These are phyloP conservation scores for Calonectris borealis DNA, from an alignment of 2,113 vertebrate species.

Conservation along the genomic window DNA sequence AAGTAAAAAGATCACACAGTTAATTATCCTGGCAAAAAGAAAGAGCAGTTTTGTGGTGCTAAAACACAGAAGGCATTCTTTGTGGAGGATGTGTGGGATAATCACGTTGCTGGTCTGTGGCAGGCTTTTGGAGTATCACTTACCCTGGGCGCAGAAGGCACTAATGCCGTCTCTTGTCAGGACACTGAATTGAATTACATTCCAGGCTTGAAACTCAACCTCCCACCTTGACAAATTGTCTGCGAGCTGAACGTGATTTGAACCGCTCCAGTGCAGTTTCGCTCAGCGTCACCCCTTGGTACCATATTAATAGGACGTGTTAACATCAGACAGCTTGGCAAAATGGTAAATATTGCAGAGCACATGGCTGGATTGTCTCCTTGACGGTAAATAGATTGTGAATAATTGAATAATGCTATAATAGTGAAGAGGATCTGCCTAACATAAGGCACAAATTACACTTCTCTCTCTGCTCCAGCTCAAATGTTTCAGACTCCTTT, in stretches of 20 bases:
- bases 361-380: not conserved
- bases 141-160: not conserved
- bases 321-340: not conserved
- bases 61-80: not conserved
- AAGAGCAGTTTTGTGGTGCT: not conserved
- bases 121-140: not conserved
- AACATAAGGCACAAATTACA: slow-evolving; percentile 17
- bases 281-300: not conserved
- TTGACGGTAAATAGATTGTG: slow-evolving; percentile 21
- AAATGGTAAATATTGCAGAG: not conserved
- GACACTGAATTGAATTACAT: not conserved
- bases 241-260: not conserved
- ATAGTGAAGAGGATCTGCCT: not conserved
- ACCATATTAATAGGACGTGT: not conserved
- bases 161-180: not conserved
- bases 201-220: slow-evolving; percentile 6
- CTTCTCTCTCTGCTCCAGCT: not conserved
- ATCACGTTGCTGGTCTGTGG: rapidly evolving
- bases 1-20: not conserved
- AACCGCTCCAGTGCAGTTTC: not conserved
- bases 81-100: not conserved
- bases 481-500: slow-evolving; percentile 12
- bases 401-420: slow-evolving; percentile 52
- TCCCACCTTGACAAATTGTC: slow-evolving; percentile 35
- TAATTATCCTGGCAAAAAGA: not conserved